Evolutionary conservation across 2,113 vertebrate genomes (phyloP), one percentile per base, ranked within the genome.

Genomic region (Corythaeola cristata): DNA sequence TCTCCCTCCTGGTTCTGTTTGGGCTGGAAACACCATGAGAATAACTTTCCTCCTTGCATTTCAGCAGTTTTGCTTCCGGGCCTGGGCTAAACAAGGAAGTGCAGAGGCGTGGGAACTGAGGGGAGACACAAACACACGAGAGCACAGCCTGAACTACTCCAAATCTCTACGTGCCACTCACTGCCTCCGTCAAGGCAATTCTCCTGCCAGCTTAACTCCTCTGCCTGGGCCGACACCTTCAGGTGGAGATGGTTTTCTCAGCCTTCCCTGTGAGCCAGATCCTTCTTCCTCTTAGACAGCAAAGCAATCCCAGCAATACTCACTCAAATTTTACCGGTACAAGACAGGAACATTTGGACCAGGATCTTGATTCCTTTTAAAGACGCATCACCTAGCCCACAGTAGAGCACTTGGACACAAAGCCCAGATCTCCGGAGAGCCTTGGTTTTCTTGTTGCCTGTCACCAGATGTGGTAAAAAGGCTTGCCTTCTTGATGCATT

Each of bases 21-120:
- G 92, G 80, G 80, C 88, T 96, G 94, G 94, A 95, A 95, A 96
- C 95, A 92, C 88, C 90, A 96, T 96, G 93, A 96, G 96, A 97
- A 97, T 94, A 93, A 92, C 86, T 95, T 93, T 96, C 92, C 80
- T 96, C 88, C 74, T 95, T 88, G 76, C 87, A 89, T 92, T 97
- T 97, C 93, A 93, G 92, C 90, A 93, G 90, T 96, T 94, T 93
- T 97, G 92, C 94, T 96, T 97, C 97, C 92, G 92, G 94, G 93
- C 96, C 92, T 90, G 93, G 90, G 96, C 96, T 96, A 96, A 97
- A 96, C 88, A 96, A 95, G 96, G 96, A 96, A 97, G 93, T 95
- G 93, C 93, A 92, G 96, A 95, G 96, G 97, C 96, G 93, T 97
- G 97, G 97, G 97, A 97, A 97, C 90, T 2, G 21, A 89, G 84